Evolutionary conservation across 2,797 vertebrate genomes (phyloP).

Genomic region (Paratrypauchen microcephalus): DNA sequence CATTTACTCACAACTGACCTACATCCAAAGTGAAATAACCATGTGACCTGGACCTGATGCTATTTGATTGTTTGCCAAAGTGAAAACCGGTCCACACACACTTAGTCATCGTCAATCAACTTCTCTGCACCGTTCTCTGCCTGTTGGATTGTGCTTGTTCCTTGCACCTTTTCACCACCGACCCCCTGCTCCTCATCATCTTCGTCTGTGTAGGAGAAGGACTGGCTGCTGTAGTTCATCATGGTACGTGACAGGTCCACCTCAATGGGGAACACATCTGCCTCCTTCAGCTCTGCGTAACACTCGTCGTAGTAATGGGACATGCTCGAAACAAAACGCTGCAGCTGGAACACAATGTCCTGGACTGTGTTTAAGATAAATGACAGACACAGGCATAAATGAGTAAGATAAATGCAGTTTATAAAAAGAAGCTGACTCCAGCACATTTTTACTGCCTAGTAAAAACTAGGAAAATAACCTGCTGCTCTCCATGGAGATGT

Average conservation of each 20-base stretch:
- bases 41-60: no score
- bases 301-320: constrained; percentile 95
- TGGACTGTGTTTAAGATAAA: constrained; percentile 79
- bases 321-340: constrained; percentile 97
- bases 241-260: constrained; percentile 95
- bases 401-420: neutral
- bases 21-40: neutral
- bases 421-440: neutral
- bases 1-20: constrained; percentile 13
- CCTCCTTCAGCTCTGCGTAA: constrained; percentile 89
- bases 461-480: neutral
- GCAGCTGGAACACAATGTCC: constrained; percentile 98
- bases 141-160: constrained; percentile 30
- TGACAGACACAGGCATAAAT: neutral
- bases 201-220: constrained; percentile 78
- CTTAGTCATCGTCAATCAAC: constrained; percentile 80
- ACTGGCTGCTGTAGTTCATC: constrained; percentile 88
- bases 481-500: no score
- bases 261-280: constrained; percentile 97
- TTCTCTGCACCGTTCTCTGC: constrained; percentile 80
- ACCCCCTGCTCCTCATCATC: constrained; percentile 68
- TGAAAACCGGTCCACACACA: constrained; percentile 23
- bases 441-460: neutral
- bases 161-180: constrained; percentile 35
- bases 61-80: neutral